Evolutionary conservation across 2,888 invertebrate species (phyloP), one percentile per base, ranked within the genome.

Genomic region (Caenorhabditis plicata): DNA sequence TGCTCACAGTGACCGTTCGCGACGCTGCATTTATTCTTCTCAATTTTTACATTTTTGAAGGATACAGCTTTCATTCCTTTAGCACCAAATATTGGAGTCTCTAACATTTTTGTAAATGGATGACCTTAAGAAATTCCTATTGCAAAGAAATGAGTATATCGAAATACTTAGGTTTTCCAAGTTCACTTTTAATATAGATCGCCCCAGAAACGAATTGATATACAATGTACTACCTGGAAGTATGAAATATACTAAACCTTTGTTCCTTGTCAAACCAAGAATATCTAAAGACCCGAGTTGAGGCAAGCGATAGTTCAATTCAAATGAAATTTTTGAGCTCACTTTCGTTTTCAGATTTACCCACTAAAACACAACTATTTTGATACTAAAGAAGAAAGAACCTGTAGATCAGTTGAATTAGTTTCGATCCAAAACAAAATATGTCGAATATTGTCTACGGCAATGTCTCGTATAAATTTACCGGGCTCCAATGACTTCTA

Each of bases 61-160:
- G n/a, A 17, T 19, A 31, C n/a, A n/a, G 27, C 32, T 32, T 43
- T 43, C 29, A 43, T 43, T 19, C 43, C 29, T 19, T 19, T 29
- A 2, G 43, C 20, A 13, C 43, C 32, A 27, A 43, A 43, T n/a
- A 29, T 43, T 19, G 43, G 33, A 4, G 23, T 20, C 17, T 32
- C 32, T 3, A 43, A 35, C 20, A 3, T 17, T 35, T 17, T 35
- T 35, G 8, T 8, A 17, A 11, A 35, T 17, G 4, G 20, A 20
- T 20, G 20, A 35, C 5, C 35, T 35, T 2, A 35, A 20, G 35
- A 35, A 35, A 35, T 20, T 35, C 35, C 20, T 5, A 35, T 35
- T 35, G 3, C 20, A 8, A 3, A 17, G 11, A 35, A 35, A 35
- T 35, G 5, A 33, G 4, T 33, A 33, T 33, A n/a, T 15, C 4